Evolutionary conservation across 2,113 vertebrate species (phyloP).

Genomic region (Strix uralensis): DNA sequence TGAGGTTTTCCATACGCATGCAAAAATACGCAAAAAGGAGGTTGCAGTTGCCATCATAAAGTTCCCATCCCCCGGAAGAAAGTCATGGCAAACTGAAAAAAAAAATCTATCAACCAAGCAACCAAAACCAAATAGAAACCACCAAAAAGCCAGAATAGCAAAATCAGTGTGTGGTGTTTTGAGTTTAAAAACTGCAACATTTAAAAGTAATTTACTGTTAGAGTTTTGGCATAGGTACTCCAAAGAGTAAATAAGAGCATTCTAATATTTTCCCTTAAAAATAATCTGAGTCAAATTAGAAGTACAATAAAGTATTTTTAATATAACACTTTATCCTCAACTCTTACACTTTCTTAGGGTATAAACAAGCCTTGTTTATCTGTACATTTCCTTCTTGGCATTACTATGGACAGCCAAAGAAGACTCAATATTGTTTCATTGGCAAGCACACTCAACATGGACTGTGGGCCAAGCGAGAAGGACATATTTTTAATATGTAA

Average conservation of each 20-base stretch:
- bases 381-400: not conserved
- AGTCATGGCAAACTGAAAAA: not conserved
- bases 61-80: not conserved
- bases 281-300: not conserved
- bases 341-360: not conserved
- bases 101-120: not conserved
- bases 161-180: not conserved
- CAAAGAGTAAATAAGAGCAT: not conserved
- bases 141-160: not conserved
- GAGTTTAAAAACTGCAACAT: not conserved
- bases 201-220: not conserved
- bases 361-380: not conserved
- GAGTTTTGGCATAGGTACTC: not conserved
- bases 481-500: not conserved
- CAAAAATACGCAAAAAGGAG: accelerated
- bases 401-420: not conserved
- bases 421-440: not conserved
- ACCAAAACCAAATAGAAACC: not conserved
- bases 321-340: not conserved
- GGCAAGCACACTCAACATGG: not conserved
- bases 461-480: not conserved
- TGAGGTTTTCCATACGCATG: not conserved
- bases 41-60: not conserved
- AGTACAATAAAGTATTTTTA: not conserved
- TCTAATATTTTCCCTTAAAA: slow-evolving; percentile 3